A percentile compares a stretch with the other conserved stretches of the same genome.
Evolutionary conservation across 1,140 invertebrate species (phyloP).

Genomic region (Sarcophaga peregrina): DNA sequence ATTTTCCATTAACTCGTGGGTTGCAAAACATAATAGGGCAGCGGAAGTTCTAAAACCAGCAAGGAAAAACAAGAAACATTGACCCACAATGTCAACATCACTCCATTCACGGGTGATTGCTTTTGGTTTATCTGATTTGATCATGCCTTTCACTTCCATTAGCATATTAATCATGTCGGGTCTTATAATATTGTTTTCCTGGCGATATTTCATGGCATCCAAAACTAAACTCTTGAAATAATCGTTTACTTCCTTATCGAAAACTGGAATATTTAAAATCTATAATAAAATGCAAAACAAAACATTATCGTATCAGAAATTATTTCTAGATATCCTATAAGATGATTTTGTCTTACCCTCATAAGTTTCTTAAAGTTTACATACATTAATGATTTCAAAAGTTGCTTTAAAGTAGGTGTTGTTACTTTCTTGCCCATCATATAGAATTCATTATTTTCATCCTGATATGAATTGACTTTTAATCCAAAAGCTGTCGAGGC

Average conservation of each 20-base stretch:
- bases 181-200: conserved; percentile 67
- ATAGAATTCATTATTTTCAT: conserved; percentile 69
- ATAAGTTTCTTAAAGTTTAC: conserved; percentile 46
- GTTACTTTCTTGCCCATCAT: conserved; percentile 65
- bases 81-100: conserved; percentile 74
- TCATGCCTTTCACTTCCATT: conserved; percentile 69
- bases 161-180: conserved; percentile 71
- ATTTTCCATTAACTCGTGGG: conserved; percentile 71
- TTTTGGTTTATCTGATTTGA: conserved; percentile 61
- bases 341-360: conserved; percentile 47
- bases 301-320: conserved; percentile 57
- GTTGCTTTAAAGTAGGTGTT: conserved; percentile 50
- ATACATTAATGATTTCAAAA: conserved; percentile 54
- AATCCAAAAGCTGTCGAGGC: conserved; percentile 71
- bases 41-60: conserved; percentile 77
- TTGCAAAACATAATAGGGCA: conserved; percentile 68
- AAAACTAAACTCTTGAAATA: conserved; percentile 65
- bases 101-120: conserved; percentile 65
- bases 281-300: conserved; percentile 1
- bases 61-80: conserved; percentile 72
- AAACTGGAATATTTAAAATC: conserved; percentile 52
- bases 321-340: no score
- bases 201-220: conserved; percentile 68
- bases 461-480: conserved; percentile 70
- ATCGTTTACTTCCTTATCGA: conserved; percentile 53